Conservation (phyloP, 1,140 invertebrate species). For the Scaptodrosophila lebanonensis region DNA sequence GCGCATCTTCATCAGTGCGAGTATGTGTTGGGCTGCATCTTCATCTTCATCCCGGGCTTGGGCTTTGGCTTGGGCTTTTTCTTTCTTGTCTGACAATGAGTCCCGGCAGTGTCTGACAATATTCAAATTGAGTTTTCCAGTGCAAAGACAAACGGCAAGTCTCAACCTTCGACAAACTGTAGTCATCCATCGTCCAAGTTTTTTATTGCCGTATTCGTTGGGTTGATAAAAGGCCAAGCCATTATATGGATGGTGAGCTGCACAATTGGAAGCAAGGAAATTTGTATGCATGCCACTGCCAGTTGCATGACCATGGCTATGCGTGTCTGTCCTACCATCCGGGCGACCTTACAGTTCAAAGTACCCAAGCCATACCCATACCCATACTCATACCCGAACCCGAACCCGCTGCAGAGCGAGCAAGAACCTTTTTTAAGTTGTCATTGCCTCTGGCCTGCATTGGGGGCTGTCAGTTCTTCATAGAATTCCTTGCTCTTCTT, state of each 20-base stretch:
- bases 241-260: conserved; percentile 73
- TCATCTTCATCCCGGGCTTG: conserved; percentile 2
- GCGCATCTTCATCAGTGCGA: conserved; percentile 35
- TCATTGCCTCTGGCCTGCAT: conserved; percentile 39
- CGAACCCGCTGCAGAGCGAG: conserved; percentile 26
- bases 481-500: conserved; percentile 68
- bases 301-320: conserved; percentile 52
- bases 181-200: conserved; percentile 71
- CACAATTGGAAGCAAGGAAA: conserved; percentile 72
- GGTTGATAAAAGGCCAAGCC: conserved; percentile 73
- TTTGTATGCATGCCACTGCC: conserved; percentile 70
- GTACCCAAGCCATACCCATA: conserved; percentile 32
- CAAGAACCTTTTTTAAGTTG: conserved; percentile 60
- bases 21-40: too few relatives aligned
- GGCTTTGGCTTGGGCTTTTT: conserved; percentile 15
- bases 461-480: conserved; percentile 59
- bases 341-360: conserved; percentile 69
- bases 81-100: conserved; percentile 16
- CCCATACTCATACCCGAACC: background rate
- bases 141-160: conserved; percentile 29
- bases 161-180: conserved; percentile 20
- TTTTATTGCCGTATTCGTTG: conserved; percentile 64
- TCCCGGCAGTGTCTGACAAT: conserved; percentile 64
- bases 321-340: conserved; percentile 29
- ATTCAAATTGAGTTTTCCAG: conserved; percentile 74